phyloP scores from a whole-genome alignment of 2,797 vertebrate genomes.

The Malurus leucopterus region DNA sequence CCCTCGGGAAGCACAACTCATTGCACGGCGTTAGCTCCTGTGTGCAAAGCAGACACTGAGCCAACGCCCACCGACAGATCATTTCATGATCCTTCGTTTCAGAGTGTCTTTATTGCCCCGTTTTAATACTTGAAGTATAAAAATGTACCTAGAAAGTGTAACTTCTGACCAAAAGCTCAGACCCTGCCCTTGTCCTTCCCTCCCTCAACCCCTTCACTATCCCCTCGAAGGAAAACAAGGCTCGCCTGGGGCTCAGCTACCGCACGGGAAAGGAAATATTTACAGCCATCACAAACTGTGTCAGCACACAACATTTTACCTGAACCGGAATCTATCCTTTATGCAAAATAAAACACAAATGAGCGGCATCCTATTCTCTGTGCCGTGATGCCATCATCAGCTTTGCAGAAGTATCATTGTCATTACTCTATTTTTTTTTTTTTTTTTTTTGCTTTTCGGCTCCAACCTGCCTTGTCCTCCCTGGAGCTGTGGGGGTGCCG shows the following conservation, averaged over 20 bases:
- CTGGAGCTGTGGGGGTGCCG: neutral
- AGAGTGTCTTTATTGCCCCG: slow-evolving; percentile 58
- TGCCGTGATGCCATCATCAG: slow-evolving; percentile 30
- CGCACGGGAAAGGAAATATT: slow-evolving; percentile 26
- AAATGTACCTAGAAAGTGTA: slow-evolving; percentile 61
- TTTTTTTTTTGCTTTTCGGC: neutral
- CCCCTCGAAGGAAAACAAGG: slow-evolving; percentile 32
- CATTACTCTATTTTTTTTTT: neutral
- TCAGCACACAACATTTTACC: neutral
- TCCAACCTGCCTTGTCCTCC: neutral
- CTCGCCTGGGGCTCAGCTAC: slow-evolving; percentile 24
- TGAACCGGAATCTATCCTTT: slow-evolving; percentile 25
- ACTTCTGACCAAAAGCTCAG: slow-evolving; percentile 54
- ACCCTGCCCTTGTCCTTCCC: slow-evolving; percentile 47
- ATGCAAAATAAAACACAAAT: slow-evolving; percentile 21
- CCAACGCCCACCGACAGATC: slow-evolving; percentile 30
- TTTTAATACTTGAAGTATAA: slow-evolving; percentile 52
- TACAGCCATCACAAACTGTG: slow-evolving; percentile 34
- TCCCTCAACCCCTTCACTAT: slow-evolving; percentile 6
- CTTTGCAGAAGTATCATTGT: slow-evolving; percentile 40
- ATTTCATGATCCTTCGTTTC: slow-evolving; percentile 57
- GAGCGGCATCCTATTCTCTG: slow-evolving; percentile 37
- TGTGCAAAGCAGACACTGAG: neutral
- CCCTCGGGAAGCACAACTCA: neutral
- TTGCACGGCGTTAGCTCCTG: neutral